A percentile compares a stretch with the other conserved stretches of the same genome.
Evolutionary conservation across 2,888 invertebrate genomes (phyloP).

Genomic region (Acronicta psi): DNA sequence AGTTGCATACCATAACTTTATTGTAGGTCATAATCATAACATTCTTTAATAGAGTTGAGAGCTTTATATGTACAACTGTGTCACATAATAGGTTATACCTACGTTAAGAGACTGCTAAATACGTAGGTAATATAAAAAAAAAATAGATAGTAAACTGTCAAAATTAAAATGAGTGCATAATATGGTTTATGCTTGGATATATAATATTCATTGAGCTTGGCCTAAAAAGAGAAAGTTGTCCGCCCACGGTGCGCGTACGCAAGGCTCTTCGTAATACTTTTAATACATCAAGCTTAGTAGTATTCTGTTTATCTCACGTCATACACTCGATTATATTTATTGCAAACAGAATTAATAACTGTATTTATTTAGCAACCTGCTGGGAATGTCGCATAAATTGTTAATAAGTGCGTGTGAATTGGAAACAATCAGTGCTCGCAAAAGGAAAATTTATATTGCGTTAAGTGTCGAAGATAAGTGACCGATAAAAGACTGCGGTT

Average conservation of each 20-base stretch:
- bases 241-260: constrained; percentile 72
- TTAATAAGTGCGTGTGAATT: constrained; percentile 55
- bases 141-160: no score
- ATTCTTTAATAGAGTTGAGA: constrained; percentile 14
- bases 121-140: no score
- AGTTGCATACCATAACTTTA: constrained; percentile 14
- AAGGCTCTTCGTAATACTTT: constrained; percentile 55
- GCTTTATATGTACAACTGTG: constrained; percentile 42
- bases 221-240: constrained; percentile 82
- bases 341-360: constrained; percentile 24
- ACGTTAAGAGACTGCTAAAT: constrained; percentile 1
- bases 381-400: constrained; percentile 10
- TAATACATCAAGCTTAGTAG: constrained; percentile 53
- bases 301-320: constrained; percentile 43
- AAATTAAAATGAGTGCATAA: no score
- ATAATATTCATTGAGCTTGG: constrained; percentile 54
- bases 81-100: constrained; percentile 3
- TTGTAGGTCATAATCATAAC: constrained; percentile 24
- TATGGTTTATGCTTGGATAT: not conserved
- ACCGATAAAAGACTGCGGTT: constrained; percentile 33
- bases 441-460: constrained; percentile 38
- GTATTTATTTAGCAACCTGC: constrained; percentile 8
- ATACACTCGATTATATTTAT: constrained; percentile 46
- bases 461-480: constrained; percentile 52
- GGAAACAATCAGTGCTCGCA: constrained; percentile 50